Conservation (phyloP, 2,797 vertebrate genomes). For the Neomorphus geoffroyi region DNA sequence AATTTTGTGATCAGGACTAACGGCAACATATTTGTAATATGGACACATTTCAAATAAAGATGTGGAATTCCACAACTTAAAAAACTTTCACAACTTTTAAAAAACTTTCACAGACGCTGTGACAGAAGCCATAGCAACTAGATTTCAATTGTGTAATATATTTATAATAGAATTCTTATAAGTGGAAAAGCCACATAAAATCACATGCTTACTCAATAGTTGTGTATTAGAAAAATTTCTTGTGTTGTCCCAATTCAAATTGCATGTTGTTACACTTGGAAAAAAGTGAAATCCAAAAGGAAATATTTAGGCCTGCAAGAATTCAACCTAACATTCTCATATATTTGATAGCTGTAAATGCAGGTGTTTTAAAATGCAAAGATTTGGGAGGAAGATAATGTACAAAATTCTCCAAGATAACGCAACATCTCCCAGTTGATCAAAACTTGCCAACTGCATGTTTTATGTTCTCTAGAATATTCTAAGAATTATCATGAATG, state of each 20-base stretch:
- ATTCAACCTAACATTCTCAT: neutral
- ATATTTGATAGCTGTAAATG: neutral
- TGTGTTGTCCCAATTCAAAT: neutral
- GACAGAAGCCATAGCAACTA: neutral
- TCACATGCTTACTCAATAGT: neutral
- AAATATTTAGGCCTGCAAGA: neutral
- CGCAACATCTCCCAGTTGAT: neutral
- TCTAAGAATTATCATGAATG: neutral
- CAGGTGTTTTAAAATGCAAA: neutral
- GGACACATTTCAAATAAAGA: neutral
- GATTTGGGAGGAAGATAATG: neutral
- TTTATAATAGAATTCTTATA: neutral
- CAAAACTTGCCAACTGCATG: neutral
- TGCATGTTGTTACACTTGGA: neutral
- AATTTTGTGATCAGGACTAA: neutral
- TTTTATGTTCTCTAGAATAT: neutral
- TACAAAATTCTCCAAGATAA: neutral
- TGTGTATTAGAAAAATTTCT: neutral
- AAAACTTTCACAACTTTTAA: no score
- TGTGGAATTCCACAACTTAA: neutral
- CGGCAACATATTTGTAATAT: neutral
- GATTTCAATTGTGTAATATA: neutral
- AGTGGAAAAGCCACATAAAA: neutral
- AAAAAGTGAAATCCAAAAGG: neutral
- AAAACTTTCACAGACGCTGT: neutral